Evolutionary conservation across 2,113 vertebrate genomes (phyloP).

Genomic region (Fulica atra): DNA sequence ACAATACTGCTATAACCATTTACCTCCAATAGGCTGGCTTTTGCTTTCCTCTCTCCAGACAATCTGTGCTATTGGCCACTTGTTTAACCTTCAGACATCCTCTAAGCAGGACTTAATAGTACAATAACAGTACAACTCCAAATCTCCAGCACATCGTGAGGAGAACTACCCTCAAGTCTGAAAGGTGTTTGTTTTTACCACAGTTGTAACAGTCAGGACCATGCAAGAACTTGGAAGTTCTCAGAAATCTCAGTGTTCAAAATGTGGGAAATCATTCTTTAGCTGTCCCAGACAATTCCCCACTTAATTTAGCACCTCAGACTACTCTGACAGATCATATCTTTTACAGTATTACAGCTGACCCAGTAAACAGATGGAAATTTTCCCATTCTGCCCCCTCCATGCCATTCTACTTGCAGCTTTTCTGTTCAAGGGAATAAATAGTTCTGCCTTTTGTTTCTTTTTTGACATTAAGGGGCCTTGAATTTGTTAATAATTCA

Average conservation of each 20-base stretch:
- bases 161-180: neutral
- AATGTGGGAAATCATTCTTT: neutral
- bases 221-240: neutral
- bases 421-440: neutral
- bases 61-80: neutral
- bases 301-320: neutral
- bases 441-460: neutral
- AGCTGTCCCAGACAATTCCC: neutral
- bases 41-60: neutral
- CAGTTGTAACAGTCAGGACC: neutral
- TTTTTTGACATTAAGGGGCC: neutral
- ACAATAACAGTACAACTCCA: neutral
- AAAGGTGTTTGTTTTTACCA: neutral
- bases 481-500: neutral
- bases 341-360: neutral
- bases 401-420: neutral
- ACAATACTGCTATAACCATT: neutral
- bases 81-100: neutral
- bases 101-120: neutral
- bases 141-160: neutral
- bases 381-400: neutral
- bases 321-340: neutral
- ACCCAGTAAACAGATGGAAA: neutral
- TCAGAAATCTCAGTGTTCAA: neutral
- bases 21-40: neutral